These are phyloP conservation scores for Agelaius tricolor DNA, from an alignment of 2,113 vertebrate species.

Conservation along the genomic window DNA sequence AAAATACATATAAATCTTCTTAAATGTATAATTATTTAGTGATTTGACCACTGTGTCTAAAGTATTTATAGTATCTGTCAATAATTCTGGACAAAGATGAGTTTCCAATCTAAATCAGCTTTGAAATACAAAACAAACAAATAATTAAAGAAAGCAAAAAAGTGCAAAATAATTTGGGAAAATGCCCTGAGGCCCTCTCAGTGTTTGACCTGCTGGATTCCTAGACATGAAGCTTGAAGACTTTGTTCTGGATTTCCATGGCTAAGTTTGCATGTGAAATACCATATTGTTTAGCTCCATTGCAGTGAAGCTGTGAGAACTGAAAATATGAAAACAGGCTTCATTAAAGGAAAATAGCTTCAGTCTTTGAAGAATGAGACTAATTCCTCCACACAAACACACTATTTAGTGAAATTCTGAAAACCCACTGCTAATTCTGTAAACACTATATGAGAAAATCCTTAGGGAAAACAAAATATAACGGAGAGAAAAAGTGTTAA, in stretches of 20 bases:
- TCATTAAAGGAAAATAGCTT: background rate
- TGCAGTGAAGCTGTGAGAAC: background rate
- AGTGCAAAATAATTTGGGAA: background rate
- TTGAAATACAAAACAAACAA: background rate
- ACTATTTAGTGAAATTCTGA: background rate
- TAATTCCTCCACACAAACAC: background rate
- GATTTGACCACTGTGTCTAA: background rate
- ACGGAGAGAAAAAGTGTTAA: background rate
- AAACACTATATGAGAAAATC: background rate
- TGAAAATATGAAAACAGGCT: background rate
- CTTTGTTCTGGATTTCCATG: slow-evolving; percentile 2
- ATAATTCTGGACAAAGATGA: background rate
- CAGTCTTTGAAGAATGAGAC: background rate
- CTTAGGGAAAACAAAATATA: background rate
- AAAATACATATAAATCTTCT: background rate
- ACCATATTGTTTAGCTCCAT: background rate
- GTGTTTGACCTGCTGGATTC: background rate
- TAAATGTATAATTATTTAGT: background rate
- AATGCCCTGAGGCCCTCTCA: background rate
- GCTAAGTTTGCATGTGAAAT: background rate
- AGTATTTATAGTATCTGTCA: background rate
- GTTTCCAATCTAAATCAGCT: background rate
- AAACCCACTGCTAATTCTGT: background rate
- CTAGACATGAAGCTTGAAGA: background rate
- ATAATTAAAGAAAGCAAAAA: background rate